Base-by-base conservation (phyloP, 2,797 vertebrate species). In the Acipenser oxyrinchus region DNA sequence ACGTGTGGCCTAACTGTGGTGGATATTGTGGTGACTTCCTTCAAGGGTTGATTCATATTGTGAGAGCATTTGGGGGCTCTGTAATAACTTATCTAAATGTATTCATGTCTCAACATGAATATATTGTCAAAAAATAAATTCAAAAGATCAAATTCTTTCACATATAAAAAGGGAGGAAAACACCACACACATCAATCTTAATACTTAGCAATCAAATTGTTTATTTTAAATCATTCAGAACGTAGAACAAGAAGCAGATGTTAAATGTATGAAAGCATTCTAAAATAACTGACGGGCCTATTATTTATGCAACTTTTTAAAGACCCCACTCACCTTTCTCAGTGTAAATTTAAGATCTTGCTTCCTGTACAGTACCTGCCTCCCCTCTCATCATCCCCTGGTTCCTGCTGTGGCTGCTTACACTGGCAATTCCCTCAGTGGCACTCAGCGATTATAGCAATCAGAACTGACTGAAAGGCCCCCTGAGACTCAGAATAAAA, bases 371-470 rank as follows among this genome's bases (percentile, higher is more conserved):
- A 37, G 23, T 75, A 71, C 49, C 62, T 62, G 55, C 65, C 13
- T 70, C 66, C 62, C 69, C 66, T 75, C 66, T 61, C 68, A 51
- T 55, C 60, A 65, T 49, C 49, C 64, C 60, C 50, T 37, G 53
- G 68, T 52, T 48, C 66, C 66, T 55, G 70, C 66, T 63, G 62
- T 63, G 64, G 57, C 60, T 52, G 7, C 58, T 49, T 66, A 3
- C 12, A 62, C 48, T 49, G 48, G 51, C 6, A 62, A 63, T 65
- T 71, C 65, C 58, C 67, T 48, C 18, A 65, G 63, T 8, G 63
- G 18, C 51, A 23, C 72, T 74, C 65, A 71, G 63, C 63, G 53
- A 70, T 63, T 62, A 77, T 65, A 63, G 15, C 66, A 66, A 63
- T 72, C 68, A 72, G 58, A 71, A 63, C 70, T 70, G 51, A 9